Evolutionary conservation across 2,113 vertebrate genomes (phyloP).

Genomic region (Polypterus bichir): DNA sequence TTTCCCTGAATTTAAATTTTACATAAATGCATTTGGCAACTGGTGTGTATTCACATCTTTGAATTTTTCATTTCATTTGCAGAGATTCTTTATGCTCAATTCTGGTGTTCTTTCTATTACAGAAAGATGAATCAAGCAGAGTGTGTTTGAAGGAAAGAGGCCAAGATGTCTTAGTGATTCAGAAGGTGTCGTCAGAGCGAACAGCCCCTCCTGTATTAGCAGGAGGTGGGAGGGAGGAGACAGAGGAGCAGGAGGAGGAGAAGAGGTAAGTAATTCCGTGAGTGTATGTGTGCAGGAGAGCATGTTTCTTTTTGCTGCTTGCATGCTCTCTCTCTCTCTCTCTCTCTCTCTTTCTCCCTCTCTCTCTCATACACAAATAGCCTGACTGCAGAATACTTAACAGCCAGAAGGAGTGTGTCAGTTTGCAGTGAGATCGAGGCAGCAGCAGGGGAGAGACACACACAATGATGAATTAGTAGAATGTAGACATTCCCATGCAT

Average conservation of each 20-base stretch:
- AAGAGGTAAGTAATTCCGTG: slow-evolving; percentile 43
- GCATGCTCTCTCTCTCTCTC: slow-evolving; percentile 15
- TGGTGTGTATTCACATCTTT: too few species aligned
- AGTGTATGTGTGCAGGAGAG: too few species aligned
- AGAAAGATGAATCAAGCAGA: slow-evolving; percentile 64
- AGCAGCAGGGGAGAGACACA: slow-evolving; percentile 37
- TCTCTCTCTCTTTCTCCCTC: slow-evolving; percentile 9
- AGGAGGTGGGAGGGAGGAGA: slow-evolving; percentile 37
- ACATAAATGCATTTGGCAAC: too few species aligned
- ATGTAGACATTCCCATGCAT: slow-evolving; percentile 21
- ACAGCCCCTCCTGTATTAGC: slow-evolving; percentile 54
- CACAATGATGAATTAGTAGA: slow-evolving; percentile 9
- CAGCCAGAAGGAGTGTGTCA: slow-evolving; percentile 42
- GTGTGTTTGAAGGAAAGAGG: slow-evolving; percentile 63
- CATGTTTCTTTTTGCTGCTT: too few species aligned
- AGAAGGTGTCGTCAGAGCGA: slow-evolving; percentile 66
- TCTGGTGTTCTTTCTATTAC: slow-evolving; percentile 28
- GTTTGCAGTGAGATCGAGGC: slow-evolving; percentile 33
- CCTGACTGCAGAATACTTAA: slow-evolving; percentile 52
- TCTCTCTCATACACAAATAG: slow-evolving; percentile 23
- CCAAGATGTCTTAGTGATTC: slow-evolving; percentile 70
- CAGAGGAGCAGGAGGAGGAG: slow-evolving; percentile 26
- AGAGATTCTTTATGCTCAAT: too few species aligned
- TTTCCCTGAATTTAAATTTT: too few species aligned
- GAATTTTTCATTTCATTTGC: slow-evolving; percentile 4